Percentiles rank a stretch among this genome's conserved stretches.
phyloP scores from a whole-genome alignment of 2,113 vertebrate species.

The Jacana jacana region DNA sequence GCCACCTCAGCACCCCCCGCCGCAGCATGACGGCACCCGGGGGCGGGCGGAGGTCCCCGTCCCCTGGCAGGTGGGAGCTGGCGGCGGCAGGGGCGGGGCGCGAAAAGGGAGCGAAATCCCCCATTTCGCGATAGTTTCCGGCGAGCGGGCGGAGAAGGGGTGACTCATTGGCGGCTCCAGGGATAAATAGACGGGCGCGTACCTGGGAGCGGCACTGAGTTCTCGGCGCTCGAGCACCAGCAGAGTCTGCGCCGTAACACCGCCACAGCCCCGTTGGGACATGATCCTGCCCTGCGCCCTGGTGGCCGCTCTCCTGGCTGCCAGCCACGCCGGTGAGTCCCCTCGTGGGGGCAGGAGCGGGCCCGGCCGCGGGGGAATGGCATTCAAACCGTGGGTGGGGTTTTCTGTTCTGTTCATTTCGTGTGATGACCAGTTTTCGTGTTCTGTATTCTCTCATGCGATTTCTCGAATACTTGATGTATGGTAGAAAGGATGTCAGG shows the following conservation, averaged over 20 bases:
- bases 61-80: background rate
- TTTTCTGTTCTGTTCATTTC: too few relatives aligned
- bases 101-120: background rate
- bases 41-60: background rate
- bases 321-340: slow-evolving; percentile 59
- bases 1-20: background rate
- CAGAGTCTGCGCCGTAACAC: background rate
- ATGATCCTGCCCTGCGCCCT: slow-evolving; percentile 37
- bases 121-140: background rate
- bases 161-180: background rate
- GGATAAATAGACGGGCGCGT: background rate
- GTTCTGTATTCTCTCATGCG: background rate
- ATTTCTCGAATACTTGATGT: background rate
- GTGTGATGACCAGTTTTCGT: too few relatives aligned
- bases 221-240: background rate
- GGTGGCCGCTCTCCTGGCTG: slow-evolving; percentile 22
- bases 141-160: too few relatives aligned
- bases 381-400: fast-evolving
- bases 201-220: background rate
- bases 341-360: background rate
- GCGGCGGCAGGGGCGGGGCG: background rate
- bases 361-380: background rate
- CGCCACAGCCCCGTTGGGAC: background rate
- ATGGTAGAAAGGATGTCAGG: background rate
- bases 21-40: background rate